Percentiles rank a stretch among this genome's conserved stretches.
Conservation (phyloP, 2,888 invertebrate species). For the Metopia argyrocephala region DNA sequence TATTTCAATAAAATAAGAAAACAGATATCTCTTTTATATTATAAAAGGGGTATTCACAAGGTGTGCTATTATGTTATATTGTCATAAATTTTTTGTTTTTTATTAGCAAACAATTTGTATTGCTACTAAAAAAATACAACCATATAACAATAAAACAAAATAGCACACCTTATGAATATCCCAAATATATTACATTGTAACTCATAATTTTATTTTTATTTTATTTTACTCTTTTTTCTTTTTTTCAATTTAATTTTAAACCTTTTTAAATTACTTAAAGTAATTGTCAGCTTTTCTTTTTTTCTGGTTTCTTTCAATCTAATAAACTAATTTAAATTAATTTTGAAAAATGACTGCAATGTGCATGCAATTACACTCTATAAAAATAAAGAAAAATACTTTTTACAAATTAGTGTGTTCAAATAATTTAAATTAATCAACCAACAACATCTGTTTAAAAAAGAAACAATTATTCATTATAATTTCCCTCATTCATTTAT, state of each 20-base stretch:
- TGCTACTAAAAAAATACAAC: no score
- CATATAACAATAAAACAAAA: no score
- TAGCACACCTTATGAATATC: no score
- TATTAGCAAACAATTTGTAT: no score
- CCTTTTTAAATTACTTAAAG: neutral
- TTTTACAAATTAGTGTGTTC: constrained; percentile 22
- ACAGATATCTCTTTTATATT: no score
- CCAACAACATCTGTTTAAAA: constrained; percentile 46
- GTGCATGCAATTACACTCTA: neutral
- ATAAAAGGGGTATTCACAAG: no score
- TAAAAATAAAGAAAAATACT: neutral
- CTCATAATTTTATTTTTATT: neutral
- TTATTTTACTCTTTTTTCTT: no score
- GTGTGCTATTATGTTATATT: no score
- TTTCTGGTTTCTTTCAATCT: neutral
- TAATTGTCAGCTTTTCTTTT: neutral
- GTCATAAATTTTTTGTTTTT: no score
- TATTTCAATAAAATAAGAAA: no score
- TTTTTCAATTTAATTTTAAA: no score
- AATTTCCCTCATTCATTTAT: neutral
- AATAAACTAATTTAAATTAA: constrained; percentile 47
- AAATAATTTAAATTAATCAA: constrained; percentile 53
- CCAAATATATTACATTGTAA: no score
- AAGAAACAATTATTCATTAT: constrained; percentile 24
- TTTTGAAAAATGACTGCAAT: constrained; percentile 14